phyloP scores from a whole-genome alignment of 2,797 vertebrate species.

The Gymnothorax javanicus region DNA sequence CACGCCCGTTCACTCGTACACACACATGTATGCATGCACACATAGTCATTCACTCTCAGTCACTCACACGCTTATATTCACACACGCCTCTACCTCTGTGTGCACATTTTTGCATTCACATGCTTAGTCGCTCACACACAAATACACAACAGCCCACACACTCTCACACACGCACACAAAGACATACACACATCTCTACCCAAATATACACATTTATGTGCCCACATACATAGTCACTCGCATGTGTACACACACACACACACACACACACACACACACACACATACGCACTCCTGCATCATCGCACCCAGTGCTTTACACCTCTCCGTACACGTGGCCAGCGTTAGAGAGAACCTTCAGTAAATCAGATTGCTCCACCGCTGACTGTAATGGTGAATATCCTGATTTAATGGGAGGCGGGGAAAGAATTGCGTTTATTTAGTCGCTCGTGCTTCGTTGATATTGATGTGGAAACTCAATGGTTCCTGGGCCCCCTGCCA shows the following conservation, averaged over 20 bases:
- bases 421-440: not conserved
- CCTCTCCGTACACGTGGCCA: not conserved
- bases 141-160: not conserved
- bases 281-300: slow-evolving; percentile 9
- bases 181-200: not conserved
- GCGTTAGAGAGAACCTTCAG: not conserved
- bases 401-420: not conserved
- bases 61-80: not conserved
- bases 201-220: not conserved
- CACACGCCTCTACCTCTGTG: not conserved
- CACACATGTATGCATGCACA: not conserved
- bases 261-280: not conserved
- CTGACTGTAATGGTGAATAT: not conserved
- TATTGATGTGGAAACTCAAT: not conserved
- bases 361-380: not conserved
- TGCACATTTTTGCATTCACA: not conserved
- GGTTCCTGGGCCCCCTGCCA: slow-evolving; percentile 2
- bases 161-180: not conserved
- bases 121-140: not conserved
- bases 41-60: not conserved
- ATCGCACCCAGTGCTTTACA: not conserved
- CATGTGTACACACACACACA: not conserved
- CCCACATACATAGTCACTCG: not conserved
- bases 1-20: not conserved
- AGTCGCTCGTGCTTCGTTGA: slow-evolving; percentile 13